Evolutionary conservation across 2,113 vertebrate species (phyloP), one percentile per base, ranked within the genome.

Genomic region (Hippoglossus stenolepis): DNA sequence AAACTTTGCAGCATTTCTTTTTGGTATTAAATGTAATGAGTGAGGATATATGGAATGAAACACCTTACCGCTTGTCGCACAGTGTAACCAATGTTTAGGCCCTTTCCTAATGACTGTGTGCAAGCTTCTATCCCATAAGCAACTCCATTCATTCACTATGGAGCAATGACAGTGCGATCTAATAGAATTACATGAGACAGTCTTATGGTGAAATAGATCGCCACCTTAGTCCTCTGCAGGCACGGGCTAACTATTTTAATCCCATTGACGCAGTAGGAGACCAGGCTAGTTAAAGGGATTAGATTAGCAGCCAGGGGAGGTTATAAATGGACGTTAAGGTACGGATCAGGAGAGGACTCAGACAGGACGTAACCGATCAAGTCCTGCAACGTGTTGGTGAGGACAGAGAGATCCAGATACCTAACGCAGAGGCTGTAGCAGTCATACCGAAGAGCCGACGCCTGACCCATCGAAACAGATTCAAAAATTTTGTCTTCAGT

Each of bases 181-280:
- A 78, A 90, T 43, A 56, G 77, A 54, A 91, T 90, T 92, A 87
- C 70, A 35, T 31, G 5, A 69, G 18, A 12, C 70, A 47, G 71
- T 70, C 66, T 79, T 85, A 73, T 49, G 43, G 70, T 69, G 81
- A 83, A 80, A 81, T 58, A 83, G 69, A 89, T 84, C 65, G 3
- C 79, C 53, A 43, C 62, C 28, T 79, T 79, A 83, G 73, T 70
- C 70, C 18, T 72, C 65, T 45, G 31, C 43, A 47, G 61, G 13
- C 63, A 11, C 8, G 4, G 23, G 18, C 15, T 53, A 61, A 62
- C 73, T 82, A 75, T 85, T 80, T 61, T 80, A 84, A 91, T 91
- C 89, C 77, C 80, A 89, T 64, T 93, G 90, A 93, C 90, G 90
- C 73, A 90, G 77, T 13, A 75, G 77, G 75, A 84, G 21, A 64